phyloP scores from a whole-genome alignment of 2,888 invertebrate species.

The Galerucella nymphaeae region DNA sequence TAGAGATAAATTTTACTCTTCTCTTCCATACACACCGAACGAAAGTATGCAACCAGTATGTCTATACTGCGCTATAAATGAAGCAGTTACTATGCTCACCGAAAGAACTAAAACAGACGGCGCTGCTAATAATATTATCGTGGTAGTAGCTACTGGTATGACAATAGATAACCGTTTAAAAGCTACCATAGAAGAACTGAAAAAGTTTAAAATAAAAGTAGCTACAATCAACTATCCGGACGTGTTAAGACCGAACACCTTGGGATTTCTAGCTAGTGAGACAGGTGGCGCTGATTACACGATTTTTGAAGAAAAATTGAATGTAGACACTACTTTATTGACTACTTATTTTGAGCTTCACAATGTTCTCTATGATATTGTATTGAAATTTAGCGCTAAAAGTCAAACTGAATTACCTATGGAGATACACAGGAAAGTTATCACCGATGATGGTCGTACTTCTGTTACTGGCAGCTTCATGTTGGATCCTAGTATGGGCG shows the following conservation, averaged over 20 bases:
- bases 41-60: slow-evolving; percentile 67
- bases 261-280: slow-evolving; percentile 65
- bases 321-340: slow-evolving; percentile 66
- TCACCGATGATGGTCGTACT: slow-evolving; percentile 65
- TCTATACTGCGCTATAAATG: slow-evolving; percentile 65
- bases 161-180: slow-evolving; percentile 62
- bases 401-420: slow-evolving; percentile 64
- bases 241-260: slow-evolving; percentile 62
- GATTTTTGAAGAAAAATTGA: slow-evolving; percentile 67
- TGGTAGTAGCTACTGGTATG: slow-evolving; percentile 70
- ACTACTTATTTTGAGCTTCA: slow-evolving; percentile 69
- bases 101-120: slow-evolving; percentile 63
- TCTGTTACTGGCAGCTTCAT: slow-evolving; percentile 69
- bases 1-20: slow-evolving; percentile 56
- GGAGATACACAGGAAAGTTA: slow-evolving; percentile 68
- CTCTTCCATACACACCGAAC: slow-evolving; percentile 67
- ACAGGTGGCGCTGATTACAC: slow-evolving; percentile 67
- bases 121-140: slow-evolving; percentile 68
- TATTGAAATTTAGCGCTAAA: slow-evolving; percentile 65
- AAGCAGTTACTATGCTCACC: slow-evolving; percentile 66
- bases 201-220: slow-evolving; percentile 65
- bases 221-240: slow-evolving; percentile 70
- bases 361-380: slow-evolving; percentile 66
- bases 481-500: slow-evolving; percentile 67
- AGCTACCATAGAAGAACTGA: slow-evolving; percentile 63